Conservation (phyloP, 2,113 vertebrate genomes). For the Neogobius melanostomus region DNA sequence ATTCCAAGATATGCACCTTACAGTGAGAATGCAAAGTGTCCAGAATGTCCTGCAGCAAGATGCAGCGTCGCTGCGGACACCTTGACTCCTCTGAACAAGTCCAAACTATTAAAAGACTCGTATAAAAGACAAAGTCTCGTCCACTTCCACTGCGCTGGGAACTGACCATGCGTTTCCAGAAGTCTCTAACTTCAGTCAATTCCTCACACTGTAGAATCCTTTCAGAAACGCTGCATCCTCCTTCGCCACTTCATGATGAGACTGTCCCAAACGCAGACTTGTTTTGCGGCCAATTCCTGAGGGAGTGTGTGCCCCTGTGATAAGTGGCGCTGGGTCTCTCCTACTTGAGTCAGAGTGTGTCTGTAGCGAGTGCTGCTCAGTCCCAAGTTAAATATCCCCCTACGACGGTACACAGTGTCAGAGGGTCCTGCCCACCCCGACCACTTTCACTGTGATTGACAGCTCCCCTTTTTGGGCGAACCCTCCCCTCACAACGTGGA, state of each 20-base stretch:
- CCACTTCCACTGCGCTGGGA: constrained; percentile 17
- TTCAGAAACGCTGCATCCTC: constrained; percentile 49
- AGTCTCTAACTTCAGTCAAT: constrained; percentile 41
- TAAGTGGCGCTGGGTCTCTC: constrained; percentile 59
- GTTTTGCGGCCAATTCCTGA: constrained; percentile 55
- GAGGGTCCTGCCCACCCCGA: constrained; percentile 81
- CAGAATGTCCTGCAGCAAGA: constrained; percentile 26
- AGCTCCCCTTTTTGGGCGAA: constrained; percentile 52
- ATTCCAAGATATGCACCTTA: constrained; percentile 52
- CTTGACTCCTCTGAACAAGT: constrained; percentile 46
- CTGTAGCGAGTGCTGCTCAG: constrained; percentile 74
- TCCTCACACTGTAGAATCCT: constrained; percentile 49
- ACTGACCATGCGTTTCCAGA: neutral
- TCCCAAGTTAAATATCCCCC: constrained; percentile 90
- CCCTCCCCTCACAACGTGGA: constrained; percentile 68
- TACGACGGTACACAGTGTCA: constrained; percentile 79
- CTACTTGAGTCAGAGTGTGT: constrained; percentile 73
- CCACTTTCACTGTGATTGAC: constrained; percentile 86
- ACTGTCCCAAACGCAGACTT: constrained; percentile 54
- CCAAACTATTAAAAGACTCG: constrained; percentile 34
- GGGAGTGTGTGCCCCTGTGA: constrained; percentile 59
- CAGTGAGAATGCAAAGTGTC: constrained; percentile 37
- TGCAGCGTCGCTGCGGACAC: constrained; percentile 17
- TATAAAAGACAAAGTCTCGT: constrained; percentile 23
- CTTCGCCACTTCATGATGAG: constrained; percentile 55